These are phyloP conservation scores for Odocoileus hemionus DNA, from an alignment of 2,113 vertebrate genomes.

Conservation along the genomic window DNA sequence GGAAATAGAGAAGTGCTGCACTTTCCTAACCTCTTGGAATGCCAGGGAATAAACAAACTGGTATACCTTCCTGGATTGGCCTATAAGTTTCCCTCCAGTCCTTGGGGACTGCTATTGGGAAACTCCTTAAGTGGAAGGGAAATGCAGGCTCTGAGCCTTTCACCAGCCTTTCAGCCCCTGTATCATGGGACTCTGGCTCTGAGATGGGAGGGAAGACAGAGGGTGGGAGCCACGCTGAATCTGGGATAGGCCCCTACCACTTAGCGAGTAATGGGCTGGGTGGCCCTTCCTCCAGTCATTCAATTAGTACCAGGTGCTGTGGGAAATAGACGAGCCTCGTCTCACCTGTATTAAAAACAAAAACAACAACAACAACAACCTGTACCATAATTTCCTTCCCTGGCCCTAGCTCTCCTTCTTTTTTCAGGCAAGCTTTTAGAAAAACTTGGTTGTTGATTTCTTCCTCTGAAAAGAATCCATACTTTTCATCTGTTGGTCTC, in stretches of 20 bases:
- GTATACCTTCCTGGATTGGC: neutral
- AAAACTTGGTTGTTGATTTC: conserved; percentile 3
- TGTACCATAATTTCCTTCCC: neutral
- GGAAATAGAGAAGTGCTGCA: neutral
- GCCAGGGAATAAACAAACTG: neutral
- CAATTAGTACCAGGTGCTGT: neutral
- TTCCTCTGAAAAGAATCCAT: neutral
- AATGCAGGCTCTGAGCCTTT: neutral
- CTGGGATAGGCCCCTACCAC: neutral
- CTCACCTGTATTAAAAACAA: neutral
- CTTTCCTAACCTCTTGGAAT: neutral
- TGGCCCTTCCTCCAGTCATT: neutral
- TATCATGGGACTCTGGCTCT: neutral
- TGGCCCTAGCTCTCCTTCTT: neutral
- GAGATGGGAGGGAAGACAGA: neutral
- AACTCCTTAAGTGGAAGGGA: neutral
- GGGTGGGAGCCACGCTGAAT: neutral
- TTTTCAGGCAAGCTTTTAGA: neutral
- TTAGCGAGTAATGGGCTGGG: neutral
- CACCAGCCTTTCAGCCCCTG: neutral
- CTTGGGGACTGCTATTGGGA: neutral
- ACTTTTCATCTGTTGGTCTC: neutral
- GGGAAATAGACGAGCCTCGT: neutral
- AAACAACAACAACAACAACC: neutral
- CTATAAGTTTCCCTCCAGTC: neutral